Conservation (phyloP, 2,113 vertebrate species). For the Myrmecophaga tridactyla region DNA sequence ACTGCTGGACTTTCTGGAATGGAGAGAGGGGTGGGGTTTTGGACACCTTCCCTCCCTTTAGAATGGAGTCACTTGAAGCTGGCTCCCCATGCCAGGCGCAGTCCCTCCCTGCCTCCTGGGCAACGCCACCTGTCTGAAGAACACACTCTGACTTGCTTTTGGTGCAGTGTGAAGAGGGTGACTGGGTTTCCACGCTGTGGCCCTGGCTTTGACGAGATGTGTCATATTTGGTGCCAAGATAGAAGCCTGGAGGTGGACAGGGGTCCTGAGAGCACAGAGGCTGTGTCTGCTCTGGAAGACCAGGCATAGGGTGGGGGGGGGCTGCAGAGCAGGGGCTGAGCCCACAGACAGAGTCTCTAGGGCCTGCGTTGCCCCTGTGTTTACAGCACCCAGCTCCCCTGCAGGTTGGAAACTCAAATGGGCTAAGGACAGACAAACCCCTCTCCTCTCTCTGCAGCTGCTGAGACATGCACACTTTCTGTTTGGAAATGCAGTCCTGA, state of each 20-base stretch:
- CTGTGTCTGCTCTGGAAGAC: not conserved
- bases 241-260: not conserved
- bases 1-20: slow-evolving; percentile 96
- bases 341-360: not conserved
- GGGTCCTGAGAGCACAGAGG: not conserved
- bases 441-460: not conserved
- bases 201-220: accelerated
- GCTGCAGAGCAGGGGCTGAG: accelerated
- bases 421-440: not conserved
- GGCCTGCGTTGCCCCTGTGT: too few species aligned
- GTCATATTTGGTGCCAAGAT: accelerated
- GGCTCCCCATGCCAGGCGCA: too few species aligned
- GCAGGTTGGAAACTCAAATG: not conserved
- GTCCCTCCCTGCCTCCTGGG: too few species aligned
- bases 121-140: accelerated
- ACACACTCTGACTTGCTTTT: not conserved
- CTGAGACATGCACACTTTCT: not conserved
- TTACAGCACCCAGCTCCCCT: not conserved
- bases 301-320: not conserved
- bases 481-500: not conserved
- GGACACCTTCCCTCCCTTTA: too few species aligned
- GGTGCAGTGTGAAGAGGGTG: accelerated
- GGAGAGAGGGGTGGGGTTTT: not conserved
- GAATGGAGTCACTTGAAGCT: not conserved
- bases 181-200: not conserved